Conservation (phyloP, 2,113 vertebrate genomes). For the Chloebia gouldiae region DNA sequence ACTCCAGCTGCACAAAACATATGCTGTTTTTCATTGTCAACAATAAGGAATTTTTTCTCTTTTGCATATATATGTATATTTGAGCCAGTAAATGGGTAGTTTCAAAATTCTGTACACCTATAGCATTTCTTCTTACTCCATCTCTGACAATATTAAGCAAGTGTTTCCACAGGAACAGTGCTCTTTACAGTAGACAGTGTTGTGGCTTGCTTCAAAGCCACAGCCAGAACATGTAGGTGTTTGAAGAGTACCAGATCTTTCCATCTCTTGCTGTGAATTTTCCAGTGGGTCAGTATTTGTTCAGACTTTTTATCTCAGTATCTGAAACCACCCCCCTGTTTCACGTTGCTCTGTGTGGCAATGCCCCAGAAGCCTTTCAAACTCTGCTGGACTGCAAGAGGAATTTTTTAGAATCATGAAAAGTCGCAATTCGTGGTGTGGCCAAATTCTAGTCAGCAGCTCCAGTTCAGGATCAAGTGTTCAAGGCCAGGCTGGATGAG, state of each 20-base stretch:
- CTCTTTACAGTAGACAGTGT: constrained; percentile 41
- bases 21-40: background rate
- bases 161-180: constrained; percentile 75
- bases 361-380: background rate
- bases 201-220: constrained; percentile 58
- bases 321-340: background rate
- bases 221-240: constrained; percentile 55
- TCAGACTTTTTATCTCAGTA: background rate
- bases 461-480: background rate
- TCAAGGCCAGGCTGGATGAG: background rate
- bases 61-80: background rate
- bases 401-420: background rate
- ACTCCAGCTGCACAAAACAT: background rate
- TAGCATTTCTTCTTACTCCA: background rate
- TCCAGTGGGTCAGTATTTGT: constrained; percentile 58
- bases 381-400: background rate
- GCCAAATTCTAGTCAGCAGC: background rate
- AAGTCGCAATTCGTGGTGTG: fast-evolving
- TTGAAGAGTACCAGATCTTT: constrained; percentile 63
- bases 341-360: background rate
- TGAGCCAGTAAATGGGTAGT: background rate
- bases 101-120: background rate
- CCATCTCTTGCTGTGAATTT: constrained; percentile 52
- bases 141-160: constrained; percentile 34
- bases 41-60: fast-evolving